Percentiles rank a stretch among this genome's conserved stretches.
Evolutionary conservation across 2,888 invertebrate species (phyloP).

Genomic region (Gymnoscelis rufifasciata): DNA sequence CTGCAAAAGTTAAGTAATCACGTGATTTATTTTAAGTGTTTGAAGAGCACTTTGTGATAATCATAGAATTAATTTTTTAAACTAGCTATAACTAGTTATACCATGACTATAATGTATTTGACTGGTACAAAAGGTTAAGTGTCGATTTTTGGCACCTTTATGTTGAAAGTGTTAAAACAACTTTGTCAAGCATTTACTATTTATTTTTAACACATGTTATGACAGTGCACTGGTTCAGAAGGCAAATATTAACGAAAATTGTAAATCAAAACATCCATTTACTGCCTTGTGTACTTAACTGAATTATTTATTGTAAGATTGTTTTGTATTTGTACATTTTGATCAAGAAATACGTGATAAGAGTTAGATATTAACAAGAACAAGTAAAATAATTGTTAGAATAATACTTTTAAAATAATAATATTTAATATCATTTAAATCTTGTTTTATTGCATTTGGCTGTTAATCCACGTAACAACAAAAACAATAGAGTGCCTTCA

Average conservation of each 20-base stretch:
- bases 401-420: slow-evolving; percentile 45
- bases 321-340: slow-evolving; percentile 70
- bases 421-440: slow-evolving; percentile 44
- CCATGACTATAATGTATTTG: background rate
- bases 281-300: slow-evolving; percentile 75
- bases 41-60: slow-evolving; percentile 54
- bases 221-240: slow-evolving; percentile 54
- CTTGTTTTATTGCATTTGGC: background rate
- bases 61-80: slow-evolving; percentile 30
- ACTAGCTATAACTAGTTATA: no score
- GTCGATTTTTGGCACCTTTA: slow-evolving; percentile 12
- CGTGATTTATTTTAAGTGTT: slow-evolving; percentile 20
- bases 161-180: slow-evolving; percentile 13
- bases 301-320: slow-evolving; percentile 33
- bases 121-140: slow-evolving; percentile 20
- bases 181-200: slow-evolving; percentile 61
- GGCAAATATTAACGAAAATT: slow-evolving; percentile 36
- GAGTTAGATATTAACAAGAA: slow-evolving; percentile 39
- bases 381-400: slow-evolving; percentile 46
- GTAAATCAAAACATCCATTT: slow-evolving; percentile 66
- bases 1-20: no score
- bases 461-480: no score
- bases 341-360: slow-evolving; percentile 51
- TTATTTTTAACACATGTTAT: slow-evolving; percentile 52
- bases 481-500: no score